Evolutionary conservation across 2,113 vertebrate species (phyloP).

Genomic region (Corydoras sp.): DNA sequence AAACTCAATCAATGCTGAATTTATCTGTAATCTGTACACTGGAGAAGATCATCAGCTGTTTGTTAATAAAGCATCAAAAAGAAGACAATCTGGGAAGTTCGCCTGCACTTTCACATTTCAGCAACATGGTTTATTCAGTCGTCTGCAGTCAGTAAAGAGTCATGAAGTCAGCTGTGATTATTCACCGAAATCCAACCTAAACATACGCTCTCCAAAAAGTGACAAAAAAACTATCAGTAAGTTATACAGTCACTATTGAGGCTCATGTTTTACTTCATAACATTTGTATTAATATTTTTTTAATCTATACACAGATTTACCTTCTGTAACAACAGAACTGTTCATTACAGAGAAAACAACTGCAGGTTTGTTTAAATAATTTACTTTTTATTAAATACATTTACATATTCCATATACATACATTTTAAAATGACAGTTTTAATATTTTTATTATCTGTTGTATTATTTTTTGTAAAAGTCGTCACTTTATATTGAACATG

Average conservation of each 20-base stretch:
- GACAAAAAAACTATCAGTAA: conserved; percentile 10
- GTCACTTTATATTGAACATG: too few species aligned
- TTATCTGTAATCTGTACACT: conserved; percentile 41
- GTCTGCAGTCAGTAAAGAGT: conserved; percentile 19
- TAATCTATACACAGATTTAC: neutral
- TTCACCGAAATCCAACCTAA: conserved; percentile 13
- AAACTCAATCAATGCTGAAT: conserved; percentile 4
- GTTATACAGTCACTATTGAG: neutral
- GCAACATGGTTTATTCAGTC: conserved; percentile 14
- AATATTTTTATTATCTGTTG: too few species aligned
- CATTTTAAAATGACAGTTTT: too few species aligned
- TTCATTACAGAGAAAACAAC: neutral
- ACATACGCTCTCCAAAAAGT: conserved; percentile 31
- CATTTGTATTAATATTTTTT: neutral
- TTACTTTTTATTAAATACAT: too few species aligned
- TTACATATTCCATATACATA: too few species aligned
- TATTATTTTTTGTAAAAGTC: too few species aligned
- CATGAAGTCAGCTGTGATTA: conserved; percentile 41
- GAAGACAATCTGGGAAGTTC: neutral
- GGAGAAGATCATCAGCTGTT: conserved; percentile 14
- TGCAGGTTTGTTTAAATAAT: neutral
- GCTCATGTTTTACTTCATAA: neutral
- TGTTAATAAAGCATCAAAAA: fast-evolving
- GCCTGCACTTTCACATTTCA: neutral
- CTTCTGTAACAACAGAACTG: neutral